A percentile compares a stretch with the other conserved stretches of the same genome.
Evolutionary conservation across 37 sponge, comb jelly and placozoan genomes (phyloP).

Genomic region (Mnemiopsis leidyi): DNA sequence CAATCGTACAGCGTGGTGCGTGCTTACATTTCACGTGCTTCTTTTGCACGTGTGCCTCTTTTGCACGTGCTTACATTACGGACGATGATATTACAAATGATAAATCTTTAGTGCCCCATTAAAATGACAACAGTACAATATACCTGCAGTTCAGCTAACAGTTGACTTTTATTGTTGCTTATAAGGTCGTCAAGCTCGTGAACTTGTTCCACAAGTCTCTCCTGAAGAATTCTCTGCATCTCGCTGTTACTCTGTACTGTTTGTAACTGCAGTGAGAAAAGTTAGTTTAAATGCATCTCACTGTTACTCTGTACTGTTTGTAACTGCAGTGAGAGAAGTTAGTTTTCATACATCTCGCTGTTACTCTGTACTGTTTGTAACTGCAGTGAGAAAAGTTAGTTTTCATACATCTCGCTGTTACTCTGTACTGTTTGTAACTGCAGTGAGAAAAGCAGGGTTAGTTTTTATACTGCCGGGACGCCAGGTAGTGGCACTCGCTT

Average conservation of each 20-base stretch:
- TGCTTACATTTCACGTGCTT: too few relatives aligned
- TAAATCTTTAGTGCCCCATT: too few relatives aligned
- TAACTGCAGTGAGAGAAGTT: neutral
- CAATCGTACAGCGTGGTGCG: too few relatives aligned
- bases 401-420: slow-evolving; percentile 55
- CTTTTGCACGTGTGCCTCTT: too few relatives aligned
- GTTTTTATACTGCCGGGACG: too few relatives aligned
- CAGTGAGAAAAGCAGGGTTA: neutral
- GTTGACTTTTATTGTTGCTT: slow-evolving; percentile 50
- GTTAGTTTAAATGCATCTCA: slow-evolving; percentile 65
- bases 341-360: slow-evolving; percentile 61
- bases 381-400: neutral
- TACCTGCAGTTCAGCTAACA: slow-evolving; percentile 16
- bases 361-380: slow-evolving; percentile 40
- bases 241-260: slow-evolving; percentile 39
- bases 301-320: slow-evolving; percentile 45
- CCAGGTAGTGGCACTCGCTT: neutral
- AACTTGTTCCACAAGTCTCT: slow-evolving; percentile 57
- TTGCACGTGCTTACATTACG: too few relatives aligned
- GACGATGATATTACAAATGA: too few relatives aligned
- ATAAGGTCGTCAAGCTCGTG: slow-evolving; percentile 48
- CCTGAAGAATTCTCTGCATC: slow-evolving; percentile 50
- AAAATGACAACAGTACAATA: too few relatives aligned
- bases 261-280: slow-evolving; percentile 9
- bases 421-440: slow-evolving; percentile 48